phyloP scores from a whole-genome alignment of 2,797 vertebrate species.

The Apogon talboti region DNA sequence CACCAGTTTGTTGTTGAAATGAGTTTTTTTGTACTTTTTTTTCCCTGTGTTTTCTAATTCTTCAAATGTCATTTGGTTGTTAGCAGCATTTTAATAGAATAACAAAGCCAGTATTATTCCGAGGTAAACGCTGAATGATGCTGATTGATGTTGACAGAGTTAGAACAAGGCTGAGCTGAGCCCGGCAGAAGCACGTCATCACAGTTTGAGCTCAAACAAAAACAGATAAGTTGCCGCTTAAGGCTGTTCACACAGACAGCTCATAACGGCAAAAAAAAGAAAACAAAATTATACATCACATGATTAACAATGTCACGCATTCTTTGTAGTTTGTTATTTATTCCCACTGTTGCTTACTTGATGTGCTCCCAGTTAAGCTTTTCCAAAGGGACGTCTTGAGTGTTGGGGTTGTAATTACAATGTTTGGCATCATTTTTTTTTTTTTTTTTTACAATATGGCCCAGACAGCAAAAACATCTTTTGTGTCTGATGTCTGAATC shows the following conservation, averaged over 20 bases:
- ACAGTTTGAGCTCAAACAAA: constrained; percentile 29
- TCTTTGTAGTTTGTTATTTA: constrained; percentile 12
- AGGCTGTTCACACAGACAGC: constrained; percentile 17
- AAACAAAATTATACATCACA: constrained; percentile 26
- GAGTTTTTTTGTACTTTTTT: too few relatives aligned
- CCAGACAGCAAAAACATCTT: constrained; percentile 38
- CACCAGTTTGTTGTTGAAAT: too few relatives aligned
- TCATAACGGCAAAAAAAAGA: background rate
- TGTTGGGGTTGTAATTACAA: constrained; percentile 45
- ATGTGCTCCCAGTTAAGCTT: constrained; percentile 17
- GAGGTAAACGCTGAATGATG: background rate
- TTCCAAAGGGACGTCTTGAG: constrained; percentile 26
- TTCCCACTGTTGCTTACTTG: constrained; percentile 13
- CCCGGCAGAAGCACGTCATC: constrained; percentile 6
- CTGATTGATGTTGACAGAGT: background rate
- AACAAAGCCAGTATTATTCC: background rate
- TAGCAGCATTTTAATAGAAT: background rate
- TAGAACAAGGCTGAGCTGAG: background rate
- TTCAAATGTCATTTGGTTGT: background rate
- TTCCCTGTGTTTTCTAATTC: too few relatives aligned
- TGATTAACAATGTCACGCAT: constrained; percentile 26
- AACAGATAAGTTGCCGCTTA: constrained; percentile 17
- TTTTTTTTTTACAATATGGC: constrained; percentile 23
- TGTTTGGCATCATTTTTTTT: constrained; percentile 18
- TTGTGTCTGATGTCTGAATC: constrained; percentile 54